Conservation (phyloP, 2,888 invertebrate species). For the Chrysolina oricalcia region DNA sequence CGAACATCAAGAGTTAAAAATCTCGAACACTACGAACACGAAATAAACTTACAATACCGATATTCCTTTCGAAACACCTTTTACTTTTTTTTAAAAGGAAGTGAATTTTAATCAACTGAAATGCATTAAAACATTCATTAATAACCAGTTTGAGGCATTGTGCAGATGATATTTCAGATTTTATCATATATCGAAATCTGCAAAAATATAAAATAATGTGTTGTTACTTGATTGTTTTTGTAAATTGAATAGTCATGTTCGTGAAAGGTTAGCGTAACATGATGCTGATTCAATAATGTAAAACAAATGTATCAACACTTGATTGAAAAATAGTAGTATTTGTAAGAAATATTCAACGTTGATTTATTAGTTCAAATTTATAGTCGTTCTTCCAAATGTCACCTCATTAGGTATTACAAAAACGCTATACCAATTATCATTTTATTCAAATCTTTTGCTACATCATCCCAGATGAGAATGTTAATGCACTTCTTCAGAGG, state of each 20-base stretch:
- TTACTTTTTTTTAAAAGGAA: too few relatives aligned
- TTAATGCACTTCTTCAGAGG: background rate
- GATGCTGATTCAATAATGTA: background rate
- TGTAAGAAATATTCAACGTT: background rate
- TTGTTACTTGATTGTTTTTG: constrained; percentile 13
- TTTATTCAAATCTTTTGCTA: too few relatives aligned
- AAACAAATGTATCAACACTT: background rate
- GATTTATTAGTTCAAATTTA: background rate
- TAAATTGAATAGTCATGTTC: constrained; percentile 3
- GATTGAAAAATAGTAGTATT: background rate
- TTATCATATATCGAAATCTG: constrained; percentile 5
- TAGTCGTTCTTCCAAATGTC: background rate
- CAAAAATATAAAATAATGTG: background rate
- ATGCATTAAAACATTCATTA: too few relatives aligned
- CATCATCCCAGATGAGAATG: background rate
- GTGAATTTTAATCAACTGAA: too few relatives aligned
- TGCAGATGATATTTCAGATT: constrained; percentile 9
- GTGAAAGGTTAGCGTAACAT: background rate
- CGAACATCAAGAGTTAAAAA: too few relatives aligned
- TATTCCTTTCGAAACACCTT: too few relatives aligned
- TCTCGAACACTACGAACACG: too few relatives aligned
- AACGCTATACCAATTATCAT: too few relatives aligned
- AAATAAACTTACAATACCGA: too few relatives aligned
- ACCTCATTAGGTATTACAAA: background rate
- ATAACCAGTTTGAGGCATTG: too few relatives aligned